Evolutionary conservation across 2,888 invertebrate species (phyloP).

Genomic region (Tridacna gigas): DNA sequence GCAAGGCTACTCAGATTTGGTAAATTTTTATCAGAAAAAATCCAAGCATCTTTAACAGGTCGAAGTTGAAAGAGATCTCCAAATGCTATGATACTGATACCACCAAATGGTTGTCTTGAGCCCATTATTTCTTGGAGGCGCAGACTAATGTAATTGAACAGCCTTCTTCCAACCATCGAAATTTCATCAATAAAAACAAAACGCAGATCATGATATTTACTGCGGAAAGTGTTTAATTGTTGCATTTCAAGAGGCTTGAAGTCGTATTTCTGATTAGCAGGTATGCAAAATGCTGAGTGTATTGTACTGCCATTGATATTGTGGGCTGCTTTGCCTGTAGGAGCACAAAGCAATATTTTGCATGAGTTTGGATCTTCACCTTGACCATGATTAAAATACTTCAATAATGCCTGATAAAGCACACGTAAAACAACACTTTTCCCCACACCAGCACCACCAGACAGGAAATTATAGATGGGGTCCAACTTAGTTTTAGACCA

Average conservation of each 20-base stretch:
- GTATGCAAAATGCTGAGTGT: conserved; percentile 49
- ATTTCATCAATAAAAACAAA: conserved; percentile 60
- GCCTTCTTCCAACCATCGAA: conserved; percentile 61
- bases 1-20: neutral
- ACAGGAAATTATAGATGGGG: conserved; percentile 53
- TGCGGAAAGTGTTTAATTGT: conserved; percentile 26
- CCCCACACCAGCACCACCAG: conserved; percentile 64
- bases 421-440: conserved; percentile 50
- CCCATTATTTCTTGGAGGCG: conserved; percentile 58
- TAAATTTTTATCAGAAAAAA: neutral
- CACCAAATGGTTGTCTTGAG: conserved; percentile 56
- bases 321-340: no score
- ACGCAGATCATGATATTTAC: conserved; percentile 38
- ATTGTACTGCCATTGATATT: conserved; percentile 42
- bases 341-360: conserved; percentile 45
- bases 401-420: conserved; percentile 35
- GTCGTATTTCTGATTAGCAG: conserved; percentile 37
- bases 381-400: neutral
- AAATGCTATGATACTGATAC: conserved; percentile 54
- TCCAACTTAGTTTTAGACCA: conserved; percentile 38
- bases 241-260: conserved; percentile 52
- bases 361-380: conserved; percentile 32
- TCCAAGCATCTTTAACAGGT: conserved; percentile 22
- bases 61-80: conserved; percentile 31
- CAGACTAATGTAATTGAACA: conserved; percentile 58